Evolutionary conservation across 2,797 vertebrate genomes (phyloP).

Genomic region (Macropus fuliginosus): DNA sequence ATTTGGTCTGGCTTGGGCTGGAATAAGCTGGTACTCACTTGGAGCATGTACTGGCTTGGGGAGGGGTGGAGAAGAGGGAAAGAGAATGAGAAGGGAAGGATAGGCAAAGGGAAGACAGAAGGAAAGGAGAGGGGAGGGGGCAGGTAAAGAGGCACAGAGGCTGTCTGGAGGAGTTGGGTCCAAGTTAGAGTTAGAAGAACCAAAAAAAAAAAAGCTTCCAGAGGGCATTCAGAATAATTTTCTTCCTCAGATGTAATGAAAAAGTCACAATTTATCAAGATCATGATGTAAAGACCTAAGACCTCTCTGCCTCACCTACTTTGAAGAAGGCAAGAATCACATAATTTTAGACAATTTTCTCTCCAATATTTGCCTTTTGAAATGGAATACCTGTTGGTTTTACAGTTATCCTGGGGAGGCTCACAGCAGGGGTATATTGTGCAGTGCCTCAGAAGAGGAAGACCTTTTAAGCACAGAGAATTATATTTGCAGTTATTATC

Average conservation of each 20-base stretch:
- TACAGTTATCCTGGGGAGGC: slow-evolving; percentile 14
- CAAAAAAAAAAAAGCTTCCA: neutral
- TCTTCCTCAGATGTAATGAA: neutral
- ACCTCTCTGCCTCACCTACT: neutral
- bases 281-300: neutral
- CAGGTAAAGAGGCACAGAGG: neutral
- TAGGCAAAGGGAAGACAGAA: neutral
- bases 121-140: neutral
- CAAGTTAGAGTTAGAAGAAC: neutral
- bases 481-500: slow-evolving; percentile 35
- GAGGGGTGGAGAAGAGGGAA: neutral
- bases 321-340: slow-evolving; percentile 28
- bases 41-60: neutral
- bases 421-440: neutral
- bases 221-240: neutral
- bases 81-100: neutral
- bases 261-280: neutral
- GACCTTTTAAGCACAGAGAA: slow-evolving; percentile 36
- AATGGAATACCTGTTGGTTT: slow-evolving; percentile 18
- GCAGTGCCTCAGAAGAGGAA: slow-evolving; percentile 37
- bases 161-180: neutral
- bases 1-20: slow-evolving; percentile 4
- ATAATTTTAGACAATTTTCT: slow-evolving; percentile 37
- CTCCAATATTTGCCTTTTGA: slow-evolving; percentile 39
- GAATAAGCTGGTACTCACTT: neutral